A percentile compares a stretch with the other conserved stretches of the same genome.
Conservation (phyloP, 1,140 invertebrate genomes). For the Psix sp. region DNA sequence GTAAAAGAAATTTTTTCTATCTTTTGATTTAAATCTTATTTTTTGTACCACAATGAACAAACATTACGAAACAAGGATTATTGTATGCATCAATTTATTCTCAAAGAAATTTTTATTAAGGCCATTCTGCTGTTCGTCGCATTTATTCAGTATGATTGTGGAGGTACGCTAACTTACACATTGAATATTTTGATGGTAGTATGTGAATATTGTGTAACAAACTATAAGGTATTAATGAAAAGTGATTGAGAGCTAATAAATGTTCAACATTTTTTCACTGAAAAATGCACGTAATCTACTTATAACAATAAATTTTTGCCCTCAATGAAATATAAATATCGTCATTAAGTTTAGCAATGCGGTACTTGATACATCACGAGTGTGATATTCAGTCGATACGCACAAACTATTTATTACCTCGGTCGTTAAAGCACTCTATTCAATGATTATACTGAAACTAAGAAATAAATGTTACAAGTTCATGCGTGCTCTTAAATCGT, state of each 20-base stretch:
- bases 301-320: constrained; percentile 50
- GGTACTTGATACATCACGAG: constrained; percentile 34
- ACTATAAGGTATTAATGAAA: no score
- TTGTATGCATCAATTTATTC: no score
- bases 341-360: constrained; percentile 36
- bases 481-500: constrained; percentile 21
- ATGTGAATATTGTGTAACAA: no score
- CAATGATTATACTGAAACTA: constrained; percentile 39
- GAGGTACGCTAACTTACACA: no score
- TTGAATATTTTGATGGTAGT: no score
- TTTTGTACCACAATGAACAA: no score
- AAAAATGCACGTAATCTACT: constrained; percentile 42
- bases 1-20: no score
- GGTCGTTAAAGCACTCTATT: constrained; percentile 46
- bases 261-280: constrained; percentile 13
- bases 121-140: no score
- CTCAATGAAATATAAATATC: constrained; percentile 44
- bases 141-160: no score
- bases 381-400: constrained; percentile 41
- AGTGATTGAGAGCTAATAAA: constrained; percentile 12
- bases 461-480: constrained; percentile 41
- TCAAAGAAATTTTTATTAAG: no score
- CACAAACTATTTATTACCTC: constrained; percentile 41
- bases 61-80: no score
- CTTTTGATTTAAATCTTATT: no score